A percentile compares a stretch with the other conserved stretches of the same genome.
phyloP scores from a whole-genome alignment of 2,113 vertebrate genomes.

The Macrotus californicus region DNA sequence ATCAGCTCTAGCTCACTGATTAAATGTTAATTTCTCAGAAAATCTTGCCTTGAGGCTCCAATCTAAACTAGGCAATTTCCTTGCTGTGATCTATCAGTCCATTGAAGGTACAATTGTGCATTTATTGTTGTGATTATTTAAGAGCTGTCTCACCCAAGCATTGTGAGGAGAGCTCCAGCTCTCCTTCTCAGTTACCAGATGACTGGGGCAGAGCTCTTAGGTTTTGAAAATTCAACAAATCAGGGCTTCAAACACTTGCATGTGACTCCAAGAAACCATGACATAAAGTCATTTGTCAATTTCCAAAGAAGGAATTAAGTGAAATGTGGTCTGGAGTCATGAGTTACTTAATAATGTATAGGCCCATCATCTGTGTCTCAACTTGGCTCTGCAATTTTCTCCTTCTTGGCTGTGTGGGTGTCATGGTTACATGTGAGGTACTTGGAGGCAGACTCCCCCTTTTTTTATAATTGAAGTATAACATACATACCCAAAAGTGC shows the following conservation, averaged over 20 bases:
- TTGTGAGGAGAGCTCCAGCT: background rate
- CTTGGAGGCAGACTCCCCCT: background rate
- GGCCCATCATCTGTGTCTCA: background rate
- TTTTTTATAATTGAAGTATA: background rate
- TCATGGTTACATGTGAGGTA: background rate
- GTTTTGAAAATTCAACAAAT: background rate
- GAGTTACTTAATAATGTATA: background rate
- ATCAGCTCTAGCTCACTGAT: background rate
- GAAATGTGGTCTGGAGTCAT: background rate
- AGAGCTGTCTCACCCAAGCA: background rate
- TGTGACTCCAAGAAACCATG: background rate
- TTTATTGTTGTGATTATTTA: background rate
- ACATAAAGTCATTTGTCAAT: background rate
- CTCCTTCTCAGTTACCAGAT: background rate
- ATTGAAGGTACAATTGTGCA: background rate
- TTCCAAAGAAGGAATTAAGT: background rate
- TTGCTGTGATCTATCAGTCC: background rate
- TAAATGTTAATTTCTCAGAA: background rate
- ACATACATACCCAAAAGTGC: background rate
- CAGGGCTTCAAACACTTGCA: background rate
- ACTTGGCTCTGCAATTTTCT: background rate
- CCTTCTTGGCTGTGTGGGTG: background rate
- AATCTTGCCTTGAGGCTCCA: background rate
- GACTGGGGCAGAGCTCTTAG: background rate
- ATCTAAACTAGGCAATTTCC: background rate